A percentile compares a stretch with the other conserved stretches of the same genome.
phyloP scores from a whole-genome alignment of 1,140 invertebrate species.

The Pachypeltis micranthus region DNA sequence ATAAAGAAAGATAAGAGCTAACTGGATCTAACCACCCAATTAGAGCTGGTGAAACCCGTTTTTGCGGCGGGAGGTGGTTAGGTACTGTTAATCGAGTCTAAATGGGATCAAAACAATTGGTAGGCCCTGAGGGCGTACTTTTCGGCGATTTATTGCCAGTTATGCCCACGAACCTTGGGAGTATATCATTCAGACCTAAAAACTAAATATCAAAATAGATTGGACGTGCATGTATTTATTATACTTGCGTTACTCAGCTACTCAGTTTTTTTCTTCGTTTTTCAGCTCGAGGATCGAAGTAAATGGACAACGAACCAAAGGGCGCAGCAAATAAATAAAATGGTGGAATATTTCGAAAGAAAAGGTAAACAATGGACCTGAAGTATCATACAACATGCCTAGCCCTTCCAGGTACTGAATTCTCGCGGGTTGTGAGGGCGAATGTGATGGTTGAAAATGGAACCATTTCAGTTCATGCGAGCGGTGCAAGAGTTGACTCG shows the following conservation, averaged over 20 bases:
- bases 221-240: neutral
- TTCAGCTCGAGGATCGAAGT: slow-evolving; percentile 30
- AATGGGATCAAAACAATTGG: neutral
- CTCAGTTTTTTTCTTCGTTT: neutral
- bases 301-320: neutral
- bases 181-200: neutral
- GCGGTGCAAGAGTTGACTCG: no score
- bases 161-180: neutral
- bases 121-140: neutral
- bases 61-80: neutral
- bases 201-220: neutral
- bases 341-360: slow-evolving; percentile 77
- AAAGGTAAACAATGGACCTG: slow-evolving; percentile 40
- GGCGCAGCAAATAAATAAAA: slow-evolving; percentile 56
- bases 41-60: no score
- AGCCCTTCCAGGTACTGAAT: no score
- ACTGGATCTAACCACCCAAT: no score
- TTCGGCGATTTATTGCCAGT: neutral
- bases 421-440: no score
- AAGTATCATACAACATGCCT: slow-evolving; percentile 30
- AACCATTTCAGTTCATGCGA: no score
- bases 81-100: neutral
- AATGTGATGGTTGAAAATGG: no score
- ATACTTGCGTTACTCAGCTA: neutral
- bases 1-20: no score